These are phyloP conservation scores for mouse (Mus musculus) DNA, from an alignment of 2,113 vertebrate species.

Conservation along the genomic window GRCm39 chr5:49235001-49235500, in stretches of 20 bases:
- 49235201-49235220: not conserved
- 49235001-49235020: not conserved
- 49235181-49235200: not conserved
- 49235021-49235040: not conserved
- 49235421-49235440: accelerated
- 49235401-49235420: not conserved
- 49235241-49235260: not conserved
- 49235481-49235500: not conserved
- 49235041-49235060: accelerated
- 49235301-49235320: not conserved
- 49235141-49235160: not conserved
- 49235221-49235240: not conserved
- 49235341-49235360: not conserved
- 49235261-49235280: not conserved
- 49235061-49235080: not conserved
- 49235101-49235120: not conserved
- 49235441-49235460: accelerated
- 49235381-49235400: not conserved
- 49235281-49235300: accelerated
- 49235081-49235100: not conserved
- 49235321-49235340: not conserved
- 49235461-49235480: not conserved
- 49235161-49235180: not conserved
- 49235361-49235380: not conserved
- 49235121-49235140: not conserved